Conservation (phyloP, 2,113 vertebrate species). For the Paramormyrops kingsleyae region DNA sequence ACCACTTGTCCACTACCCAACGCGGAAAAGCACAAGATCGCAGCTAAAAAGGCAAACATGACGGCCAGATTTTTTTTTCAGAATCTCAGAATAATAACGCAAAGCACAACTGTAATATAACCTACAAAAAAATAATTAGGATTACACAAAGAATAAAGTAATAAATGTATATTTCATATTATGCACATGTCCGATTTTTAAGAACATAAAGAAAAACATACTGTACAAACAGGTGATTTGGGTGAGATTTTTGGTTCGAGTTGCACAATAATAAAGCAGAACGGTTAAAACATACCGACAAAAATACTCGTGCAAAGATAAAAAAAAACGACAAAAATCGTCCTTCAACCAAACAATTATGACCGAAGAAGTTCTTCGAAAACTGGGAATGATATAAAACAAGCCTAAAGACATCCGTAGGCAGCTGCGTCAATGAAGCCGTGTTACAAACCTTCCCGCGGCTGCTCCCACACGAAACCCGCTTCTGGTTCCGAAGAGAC, state of each 20-base stretch:
- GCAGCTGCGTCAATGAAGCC: not conserved
- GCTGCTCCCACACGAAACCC: not conserved
- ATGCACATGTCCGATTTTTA: not conserved
- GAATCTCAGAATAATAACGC: not conserved
- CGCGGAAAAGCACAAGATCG: constrained; percentile 53
- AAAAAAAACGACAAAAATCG: not conserved
- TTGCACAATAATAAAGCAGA: not conserved
- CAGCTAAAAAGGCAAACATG: constrained; percentile 58
- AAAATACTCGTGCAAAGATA: not conserved
- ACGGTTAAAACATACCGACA: not conserved
- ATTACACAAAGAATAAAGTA: not conserved
- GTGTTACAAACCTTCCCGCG: not conserved
- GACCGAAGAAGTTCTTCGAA: not conserved
- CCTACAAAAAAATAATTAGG: not conserved
- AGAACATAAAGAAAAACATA: not conserved
- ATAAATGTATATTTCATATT: not conserved
- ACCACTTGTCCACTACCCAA: constrained; percentile 39
- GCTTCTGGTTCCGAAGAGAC: constrained; percentile 12
- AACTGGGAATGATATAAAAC: not conserved
- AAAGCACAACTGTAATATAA: not conserved
- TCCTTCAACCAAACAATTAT: not conserved
- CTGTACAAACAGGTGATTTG: not conserved
- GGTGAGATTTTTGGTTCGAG: not conserved
- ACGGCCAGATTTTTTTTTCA: not conserved
- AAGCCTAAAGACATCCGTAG: not conserved